Base-by-base conservation (phyloP, 2,888 invertebrate genomes). In the Allolobophora icterica region DNA sequence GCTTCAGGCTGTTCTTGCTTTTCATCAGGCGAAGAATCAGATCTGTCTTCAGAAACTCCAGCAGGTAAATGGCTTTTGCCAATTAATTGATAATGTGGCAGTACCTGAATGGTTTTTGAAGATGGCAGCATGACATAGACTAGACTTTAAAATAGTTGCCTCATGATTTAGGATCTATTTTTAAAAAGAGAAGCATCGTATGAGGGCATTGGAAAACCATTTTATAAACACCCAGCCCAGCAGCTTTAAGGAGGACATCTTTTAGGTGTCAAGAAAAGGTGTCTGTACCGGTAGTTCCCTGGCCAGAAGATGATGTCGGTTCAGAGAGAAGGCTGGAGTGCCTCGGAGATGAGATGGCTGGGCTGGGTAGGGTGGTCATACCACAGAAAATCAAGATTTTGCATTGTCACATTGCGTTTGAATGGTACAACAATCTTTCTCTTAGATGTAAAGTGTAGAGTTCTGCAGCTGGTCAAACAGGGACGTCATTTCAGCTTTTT, bases 1-100 rank as follows among this genome's bases (percentile, higher is more conserved):
- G 90, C 96, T 98, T 90, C 97, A 98, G 95, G 97, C 97, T 15
- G 97, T 98, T 91, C 96, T 97, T 40, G 96, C 97, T 0, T 98
- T 97, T 94, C 97, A 98, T 94, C 97, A 97, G 95, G 97, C 97
- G 94, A 96, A 96, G 92, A 95, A 97, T 0, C 95, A 95, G 0
- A 97, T 97, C 91, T 97, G 97, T 0, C 95, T 95, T 89, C 94
- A 95, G 0, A 95, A 97, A 84, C 95, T 98, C 0, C 96, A 96
- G 40, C 92, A 93, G 93, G 94, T 95, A 92, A 89, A 83, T 21
- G 1, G 19, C 45, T 90, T 83, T 19, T 91, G 15, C 30, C 1
- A 1, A 2, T 45, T 30, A n/a, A 15, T 40, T 35, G 71, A n/a
- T 71, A 30, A 71, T 89, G 38, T 89, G 35, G 21, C 87, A 89